These are phyloP conservation scores for Carabus problematicus DNA, from an alignment of 2,888 invertebrate species.

Conservation along the genomic window DNA sequence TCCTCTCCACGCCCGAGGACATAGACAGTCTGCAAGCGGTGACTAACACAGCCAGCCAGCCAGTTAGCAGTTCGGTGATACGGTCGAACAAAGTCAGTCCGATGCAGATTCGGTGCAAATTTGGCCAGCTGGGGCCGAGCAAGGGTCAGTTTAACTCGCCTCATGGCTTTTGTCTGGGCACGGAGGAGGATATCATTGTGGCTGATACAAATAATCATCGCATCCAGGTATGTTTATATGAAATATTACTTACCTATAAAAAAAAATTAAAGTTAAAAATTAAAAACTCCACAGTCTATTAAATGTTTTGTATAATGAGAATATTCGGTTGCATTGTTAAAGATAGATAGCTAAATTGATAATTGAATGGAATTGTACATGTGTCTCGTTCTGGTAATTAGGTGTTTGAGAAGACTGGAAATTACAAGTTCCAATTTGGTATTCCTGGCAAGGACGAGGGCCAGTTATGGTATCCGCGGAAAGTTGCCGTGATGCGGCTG, in stretches of 20 bases:
- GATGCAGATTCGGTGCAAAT: slow-evolving; percentile 91
- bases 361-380: too few relatives aligned
- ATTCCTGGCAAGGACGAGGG: slow-evolving; percentile 95
- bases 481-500: slow-evolving; percentile 89
- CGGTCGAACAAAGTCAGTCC: slow-evolving; percentile 78
- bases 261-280: not conserved
- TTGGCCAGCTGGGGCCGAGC: slow-evolving; percentile 90
- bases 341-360: too few relatives aligned
- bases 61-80: slow-evolving; percentile 56
- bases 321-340: not conserved
- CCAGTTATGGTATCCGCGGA: slow-evolving; percentile 95
- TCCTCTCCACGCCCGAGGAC: slow-evolving; percentile 62
- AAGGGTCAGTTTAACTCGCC: slow-evolving; percentile 97
- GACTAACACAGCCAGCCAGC: slow-evolving; percentile 60
- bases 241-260: too few relatives aligned
- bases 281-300: not conserved
- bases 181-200: slow-evolving; percentile 95
- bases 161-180: slow-evolving; percentile 94
- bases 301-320: not conserved
- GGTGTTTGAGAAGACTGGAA: slow-evolving; percentile 94
- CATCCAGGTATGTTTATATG: slow-evolving; percentile 72
- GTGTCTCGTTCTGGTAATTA: slow-evolving; percentile 52
- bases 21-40: slow-evolving; percentile 65
- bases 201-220: slow-evolving; percentile 97
- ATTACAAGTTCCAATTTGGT: slow-evolving; percentile 93